Conservation (phyloP, 2,113 vertebrate genomes). For the Eurypyga helias region DNA sequence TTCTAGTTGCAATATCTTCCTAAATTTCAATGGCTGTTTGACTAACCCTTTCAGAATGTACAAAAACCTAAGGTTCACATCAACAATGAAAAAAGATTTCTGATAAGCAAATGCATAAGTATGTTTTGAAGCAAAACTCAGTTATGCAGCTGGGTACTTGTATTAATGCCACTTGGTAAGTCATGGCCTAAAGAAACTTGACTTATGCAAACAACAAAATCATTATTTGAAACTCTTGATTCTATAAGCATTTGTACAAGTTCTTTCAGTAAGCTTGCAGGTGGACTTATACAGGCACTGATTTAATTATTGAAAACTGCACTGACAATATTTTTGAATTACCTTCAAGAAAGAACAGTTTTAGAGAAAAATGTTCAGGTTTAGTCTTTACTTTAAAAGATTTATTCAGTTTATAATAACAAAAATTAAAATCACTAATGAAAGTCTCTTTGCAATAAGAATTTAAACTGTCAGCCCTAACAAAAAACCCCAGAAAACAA, state of each 20-base stretch:
- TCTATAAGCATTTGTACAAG: not conserved
- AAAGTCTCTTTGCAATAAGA: not conserved
- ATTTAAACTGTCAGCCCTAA: not conserved
- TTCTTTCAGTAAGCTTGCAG: not conserved
- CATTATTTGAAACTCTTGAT: not conserved
- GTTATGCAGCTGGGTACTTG: accelerated
- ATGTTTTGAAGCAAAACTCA: not conserved
- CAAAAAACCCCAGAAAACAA: too few species aligned
- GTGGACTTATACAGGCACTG: not conserved
- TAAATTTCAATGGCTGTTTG: not conserved
- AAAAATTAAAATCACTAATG: not conserved
- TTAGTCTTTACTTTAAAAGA: not conserved
- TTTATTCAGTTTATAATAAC: not conserved
- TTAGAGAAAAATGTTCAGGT: not conserved
- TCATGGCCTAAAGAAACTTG: not conserved
- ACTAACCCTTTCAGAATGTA: not conserved
- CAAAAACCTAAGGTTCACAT: not conserved
- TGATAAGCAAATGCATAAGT: not conserved
- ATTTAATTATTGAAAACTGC: not conserved
- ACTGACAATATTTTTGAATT: not conserved
- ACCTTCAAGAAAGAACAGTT: not conserved
- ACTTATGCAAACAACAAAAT: not conserved
- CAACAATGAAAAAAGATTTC: not conserved
- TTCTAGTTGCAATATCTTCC: not conserved
- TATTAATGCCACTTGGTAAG: not conserved